Evolutionary conservation across 2,797 vertebrate genomes (phyloP).

Genomic region (Enteromius argenteus): DNA sequence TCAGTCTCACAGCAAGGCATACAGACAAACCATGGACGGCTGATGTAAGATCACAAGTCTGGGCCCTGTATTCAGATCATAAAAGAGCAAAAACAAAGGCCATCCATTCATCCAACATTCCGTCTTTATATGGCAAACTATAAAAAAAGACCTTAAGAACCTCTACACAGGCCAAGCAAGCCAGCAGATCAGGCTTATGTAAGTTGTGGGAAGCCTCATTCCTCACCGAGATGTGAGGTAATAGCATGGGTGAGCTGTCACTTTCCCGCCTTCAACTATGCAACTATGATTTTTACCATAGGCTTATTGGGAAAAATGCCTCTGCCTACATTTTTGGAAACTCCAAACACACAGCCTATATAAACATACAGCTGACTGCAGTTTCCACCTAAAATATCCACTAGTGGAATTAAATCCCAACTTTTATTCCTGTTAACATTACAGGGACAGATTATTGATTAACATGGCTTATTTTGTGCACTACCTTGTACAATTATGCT

Average conservation of each 20-base stretch:
- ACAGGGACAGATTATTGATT: background rate
- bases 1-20: slow-evolving; percentile 33
- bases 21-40: slow-evolving; percentile 3
- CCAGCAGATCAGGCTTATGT: slow-evolving; percentile 29
- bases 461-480: background rate
- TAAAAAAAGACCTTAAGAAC: slow-evolving; percentile 37
- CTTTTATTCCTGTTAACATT: background rate
- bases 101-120: slow-evolving; percentile 28
- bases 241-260: slow-evolving; percentile 27
- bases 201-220: slow-evolving; percentile 27
- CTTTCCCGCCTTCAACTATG: background rate
- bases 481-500: background rate
- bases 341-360: background rate
- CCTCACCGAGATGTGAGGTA: slow-evolving; percentile 27
- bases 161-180: slow-evolving; percentile 5
- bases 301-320: background rate
- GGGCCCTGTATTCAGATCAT: slow-evolving; percentile 27
- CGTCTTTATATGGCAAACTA: slow-evolving; percentile 38
- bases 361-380: background rate
- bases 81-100: slow-evolving; percentile 23
- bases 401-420: background rate
- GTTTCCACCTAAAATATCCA: background rate
- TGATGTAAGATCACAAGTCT: slow-evolving; percentile 14
- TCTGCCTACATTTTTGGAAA: background rate
- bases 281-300: background rate